Percentiles rank a stretch among this genome's conserved stretches.
phyloP scores from a whole-genome alignment of 2,888 invertebrate genomes.

The Alviniconcha strummeri region DNA sequence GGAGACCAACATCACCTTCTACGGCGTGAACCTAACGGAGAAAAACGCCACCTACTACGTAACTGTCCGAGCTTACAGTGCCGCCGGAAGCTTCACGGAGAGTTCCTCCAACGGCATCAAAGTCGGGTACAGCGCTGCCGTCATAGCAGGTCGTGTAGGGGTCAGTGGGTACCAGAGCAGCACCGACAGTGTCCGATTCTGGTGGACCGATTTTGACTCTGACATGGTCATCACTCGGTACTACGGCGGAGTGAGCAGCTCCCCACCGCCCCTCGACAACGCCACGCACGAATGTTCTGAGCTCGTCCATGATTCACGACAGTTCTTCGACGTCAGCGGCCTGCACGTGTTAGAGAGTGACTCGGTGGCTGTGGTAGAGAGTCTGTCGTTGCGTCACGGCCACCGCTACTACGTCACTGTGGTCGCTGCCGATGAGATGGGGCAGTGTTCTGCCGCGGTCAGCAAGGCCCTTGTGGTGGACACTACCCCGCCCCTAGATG shows the following conservation, averaged over 20 bases:
- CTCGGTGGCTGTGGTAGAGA: slow-evolving; percentile 1
- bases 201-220: slow-evolving; percentile 22
- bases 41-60: slow-evolving; percentile 54
- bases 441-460: slow-evolving; percentile 40
- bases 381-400: not conserved
- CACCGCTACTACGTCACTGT: slow-evolving; percentile 48
- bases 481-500: slow-evolving; percentile 49
- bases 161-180: slow-evolving; percentile 5
- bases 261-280: not conserved
- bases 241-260: not conserved
- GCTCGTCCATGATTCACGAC: not conserved
- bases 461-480: slow-evolving; percentile 54
- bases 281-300: not conserved
- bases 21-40: slow-evolving; percentile 49
- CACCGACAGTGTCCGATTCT: not conserved
- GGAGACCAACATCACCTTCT: slow-evolving; percentile 49
- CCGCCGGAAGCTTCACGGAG: slow-evolving; percentile 55
- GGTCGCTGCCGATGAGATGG: slow-evolving; percentile 49
- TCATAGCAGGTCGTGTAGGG: not conserved
- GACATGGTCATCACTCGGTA: slow-evolving; percentile 21
- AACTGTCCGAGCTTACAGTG: slow-evolving; percentile 57
- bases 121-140: slow-evolving; percentile 45
- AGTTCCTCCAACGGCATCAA: slow-evolving; percentile 56
- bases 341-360: slow-evolving; percentile 2
- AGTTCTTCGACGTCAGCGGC: not conserved